Evolutionary conservation across 2,888 invertebrate species (phyloP), one percentile per base, ranked within the genome.

Genomic region (Lasiommata megera): DNA sequence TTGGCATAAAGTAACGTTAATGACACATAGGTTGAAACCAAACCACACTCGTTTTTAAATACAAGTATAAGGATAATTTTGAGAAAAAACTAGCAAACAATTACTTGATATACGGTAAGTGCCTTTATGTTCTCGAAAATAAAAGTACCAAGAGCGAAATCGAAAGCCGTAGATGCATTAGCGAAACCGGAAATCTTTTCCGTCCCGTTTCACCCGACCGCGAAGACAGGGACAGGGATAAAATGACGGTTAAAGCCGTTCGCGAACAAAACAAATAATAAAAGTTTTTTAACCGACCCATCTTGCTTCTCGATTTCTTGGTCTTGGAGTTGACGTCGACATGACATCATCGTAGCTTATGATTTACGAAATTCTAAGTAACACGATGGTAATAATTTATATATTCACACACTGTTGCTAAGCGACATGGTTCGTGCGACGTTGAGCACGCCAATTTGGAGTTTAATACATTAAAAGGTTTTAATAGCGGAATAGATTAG

Each of bases 311-410:
- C 58, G 74, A 34, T 46, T 16, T 5, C 46, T 14, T 28, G 12
- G 44, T 29, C 28, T 46, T 44, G 14, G n/a, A 11, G 73, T 75
- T 79, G 77, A 71, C 71, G 73, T 64, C 53, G 63, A 48, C 82
- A 84, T 89, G 89, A 89, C 88, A 88, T 89, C 89, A 89, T 74
- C 84, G 75, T 76, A 73, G 77, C 80, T 87, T 87, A 86, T 86
- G 82, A 83, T 82, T 86, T 80, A 81, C 82, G 77, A 85, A 87
- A 76, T 85, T 68, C 62, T 58, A 56, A 57, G 52, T 46, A 54
- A 54, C 36, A 38, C 16, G 29, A 29, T 60, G 18, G 16, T 40
- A 46, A 23, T 57, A 54, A 47, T 14, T n/a, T n/a, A 34, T 11
- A 43, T 54, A 1, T 28, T 51, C 28, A 18, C 18, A 14, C 37